These are phyloP conservation scores for Oophaga sylvatica DNA, from an alignment of 2,797 vertebrate genomes.

Conservation along the genomic window DNA sequence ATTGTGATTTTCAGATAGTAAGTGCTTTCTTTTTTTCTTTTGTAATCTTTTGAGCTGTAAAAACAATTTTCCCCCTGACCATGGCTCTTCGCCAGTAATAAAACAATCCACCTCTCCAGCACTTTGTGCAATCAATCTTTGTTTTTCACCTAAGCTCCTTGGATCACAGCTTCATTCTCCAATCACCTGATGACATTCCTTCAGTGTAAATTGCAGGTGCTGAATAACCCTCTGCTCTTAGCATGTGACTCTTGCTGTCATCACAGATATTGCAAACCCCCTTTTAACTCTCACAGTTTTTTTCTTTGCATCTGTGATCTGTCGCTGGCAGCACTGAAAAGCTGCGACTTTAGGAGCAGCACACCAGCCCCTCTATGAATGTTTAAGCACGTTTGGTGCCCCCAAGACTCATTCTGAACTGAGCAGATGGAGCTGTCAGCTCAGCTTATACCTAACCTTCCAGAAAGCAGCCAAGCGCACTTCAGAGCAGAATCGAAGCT, in stretches of 20 bases:
- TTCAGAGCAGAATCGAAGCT: conserved; percentile 22
- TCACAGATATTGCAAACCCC: background rate
- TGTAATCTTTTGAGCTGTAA: too few relatives aligned
- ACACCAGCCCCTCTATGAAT: conserved; percentile 26
- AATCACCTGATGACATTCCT: conserved; percentile 13
- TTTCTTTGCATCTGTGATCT: conserved; percentile 6
- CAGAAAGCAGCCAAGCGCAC: conserved; percentile 62
- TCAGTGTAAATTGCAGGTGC: conserved; percentile 12
- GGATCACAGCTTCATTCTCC: background rate
- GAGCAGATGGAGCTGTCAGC: conserved; percentile 66
- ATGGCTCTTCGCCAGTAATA: background rate
- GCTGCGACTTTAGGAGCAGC: background rate
- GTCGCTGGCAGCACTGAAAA: background rate
- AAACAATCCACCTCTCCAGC: background rate
- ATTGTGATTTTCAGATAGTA: too few relatives aligned
- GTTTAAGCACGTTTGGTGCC: conserved; percentile 51
- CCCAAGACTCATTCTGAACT: conserved; percentile 35
- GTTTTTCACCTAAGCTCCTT: conserved; percentile 19
- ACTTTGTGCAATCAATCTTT: conserved; percentile 27
- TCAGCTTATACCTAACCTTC: conserved; percentile 41
- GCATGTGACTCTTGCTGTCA: background rate
- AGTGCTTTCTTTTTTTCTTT: too few relatives aligned
- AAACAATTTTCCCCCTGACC: background rate
- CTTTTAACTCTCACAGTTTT: background rate
- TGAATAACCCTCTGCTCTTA: background rate